Evolutionary conservation across 2,797 vertebrate genomes (phyloP), one percentile per base, ranked within the genome.

Genomic region (Merluccius polli): DNA sequence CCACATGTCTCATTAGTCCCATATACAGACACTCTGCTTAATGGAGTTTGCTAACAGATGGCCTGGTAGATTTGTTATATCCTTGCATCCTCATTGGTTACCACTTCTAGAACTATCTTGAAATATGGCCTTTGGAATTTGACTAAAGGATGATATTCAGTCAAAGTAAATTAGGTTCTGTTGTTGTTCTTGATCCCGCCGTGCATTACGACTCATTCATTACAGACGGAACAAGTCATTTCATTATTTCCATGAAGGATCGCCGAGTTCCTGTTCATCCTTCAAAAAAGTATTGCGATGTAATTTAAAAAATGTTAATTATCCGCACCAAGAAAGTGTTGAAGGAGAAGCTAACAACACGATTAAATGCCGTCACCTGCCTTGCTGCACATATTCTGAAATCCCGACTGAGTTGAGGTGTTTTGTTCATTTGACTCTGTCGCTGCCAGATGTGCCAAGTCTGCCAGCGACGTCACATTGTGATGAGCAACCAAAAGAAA

Each of bases 51-150:
- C 29, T 5, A 73, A 30, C 41, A 52, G 41, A 24, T 73, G 38
- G 27, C 74, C 80, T 73, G 73, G 78, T 82, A 44, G 16, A 74
- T 75, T 82, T 76, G 71, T 75, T 82, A 78, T 83, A 84, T 79
- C 75, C 78, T 86, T 74, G 70, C 77, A 88, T 90, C 84, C 82
- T 85, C 84, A 82, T 31, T 48, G 81, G 79, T 84, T 79, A 83
- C 83, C 79, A 85, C 85, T 88, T 85, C 38, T 76, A 76, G 63
- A 44, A 73, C 41, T 79, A 74, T 68, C 85, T 76, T 41, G 35
- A 78, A 77, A 79, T 73, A 83, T 69, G 67, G 84, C 75, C 75
- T 69, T 69, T 65, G 9, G 59, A 65, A 65, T 65, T 65, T 27
- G 24, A 65, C 59, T 65, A 65, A 86, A 78, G 80, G 81, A 85